Evolutionary conservation across 2,797 vertebrate genomes (phyloP).

Genomic region (Liasis olivaceus): DNA sequence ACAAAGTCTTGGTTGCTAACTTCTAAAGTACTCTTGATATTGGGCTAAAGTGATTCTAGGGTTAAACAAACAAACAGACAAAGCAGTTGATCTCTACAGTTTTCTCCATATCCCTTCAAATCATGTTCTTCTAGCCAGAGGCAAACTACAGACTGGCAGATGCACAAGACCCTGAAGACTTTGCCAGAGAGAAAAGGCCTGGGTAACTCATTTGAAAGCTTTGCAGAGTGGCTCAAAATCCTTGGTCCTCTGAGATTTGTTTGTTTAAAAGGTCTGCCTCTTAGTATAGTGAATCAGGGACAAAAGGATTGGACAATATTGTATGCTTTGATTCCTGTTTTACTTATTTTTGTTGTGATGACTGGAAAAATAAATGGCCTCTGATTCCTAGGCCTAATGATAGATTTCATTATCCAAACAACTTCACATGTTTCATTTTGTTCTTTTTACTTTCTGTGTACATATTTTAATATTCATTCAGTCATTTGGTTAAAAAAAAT

Average conservation of each 20-base stretch:
- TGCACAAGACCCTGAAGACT: conserved; percentile 62
- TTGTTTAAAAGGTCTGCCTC: conserved; percentile 54
- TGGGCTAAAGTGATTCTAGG: background rate
- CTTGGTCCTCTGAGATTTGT: conserved; percentile 30
- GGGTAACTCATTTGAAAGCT: conserved; percentile 63
- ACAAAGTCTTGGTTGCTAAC: conserved; percentile 2
- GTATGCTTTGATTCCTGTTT: conserved; percentile 17
- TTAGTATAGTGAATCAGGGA: conserved; percentile 39
- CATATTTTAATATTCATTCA: background rate
- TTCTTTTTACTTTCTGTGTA: background rate
- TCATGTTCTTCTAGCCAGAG: conserved; percentile 53
- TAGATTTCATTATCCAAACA: background rate
- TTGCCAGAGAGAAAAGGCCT: conserved; percentile 49
- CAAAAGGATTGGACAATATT: conserved; percentile 52
- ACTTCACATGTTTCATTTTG: background rate
- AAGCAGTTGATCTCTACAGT: conserved; percentile 29
- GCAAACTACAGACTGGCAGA: conserved; percentile 66
- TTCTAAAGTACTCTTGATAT: conserved; percentile 2
- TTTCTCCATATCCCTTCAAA: conserved; percentile 32
- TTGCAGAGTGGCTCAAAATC: conserved; percentile 51
- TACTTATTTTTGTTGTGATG: background rate
- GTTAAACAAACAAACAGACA: background rate
- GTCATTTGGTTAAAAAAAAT: background rate
- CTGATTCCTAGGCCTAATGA: background rate
- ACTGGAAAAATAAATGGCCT: background rate